Base-by-base conservation (phyloP, 2,797 vertebrate species). In the Arrhamphus sclerolepis region DNA sequence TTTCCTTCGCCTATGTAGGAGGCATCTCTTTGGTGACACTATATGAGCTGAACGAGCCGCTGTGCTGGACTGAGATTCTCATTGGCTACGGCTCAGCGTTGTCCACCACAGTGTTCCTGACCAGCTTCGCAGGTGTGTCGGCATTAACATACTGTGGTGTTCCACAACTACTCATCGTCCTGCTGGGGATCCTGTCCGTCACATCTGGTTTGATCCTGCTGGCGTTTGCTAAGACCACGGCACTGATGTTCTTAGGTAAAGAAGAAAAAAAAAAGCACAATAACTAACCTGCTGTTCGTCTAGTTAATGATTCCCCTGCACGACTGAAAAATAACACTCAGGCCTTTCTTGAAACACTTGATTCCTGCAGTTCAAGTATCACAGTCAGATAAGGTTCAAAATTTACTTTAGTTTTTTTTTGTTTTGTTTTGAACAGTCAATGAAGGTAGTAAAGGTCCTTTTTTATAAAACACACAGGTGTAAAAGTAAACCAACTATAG, bases 1-100 rank as follows among this genome's bases (percentile, higher is more conserved):
- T 94, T 2, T 85, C 90, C 39, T 95, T 98, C 7, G 57, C 89
- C 4, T 26, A 92, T 10, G 0, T 91, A 1, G 97, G 97, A 1
- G 86, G 89, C 22, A n/a, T 62, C 31, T 92, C 92, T 0, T 50
- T 94, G 68, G 78, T 97, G 41, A 96, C 91, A 0, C 91, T 98
- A 0, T 98, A 96, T 51, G 95, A 98, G 75, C 89, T 99, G 52
- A 93, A 95, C 3, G 77, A 93, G 14, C 98, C 97, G 0, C 94
- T 99, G 46, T 99, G 97, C 89, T 99, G 98, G 98, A 92, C 87
- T 31, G 95, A 95, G 87, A 91, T 99, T 13, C 91, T 96, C 71
- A 92, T 99, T 54, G 98, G 98, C 65, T 99, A 98, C 1, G 96
- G 96, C 29, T 89, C 94, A 1, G 96, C 95, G 0, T 69, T 95